Conservation (phyloP, 2,113 vertebrate species). For the Psettodes erumei region DNA sequence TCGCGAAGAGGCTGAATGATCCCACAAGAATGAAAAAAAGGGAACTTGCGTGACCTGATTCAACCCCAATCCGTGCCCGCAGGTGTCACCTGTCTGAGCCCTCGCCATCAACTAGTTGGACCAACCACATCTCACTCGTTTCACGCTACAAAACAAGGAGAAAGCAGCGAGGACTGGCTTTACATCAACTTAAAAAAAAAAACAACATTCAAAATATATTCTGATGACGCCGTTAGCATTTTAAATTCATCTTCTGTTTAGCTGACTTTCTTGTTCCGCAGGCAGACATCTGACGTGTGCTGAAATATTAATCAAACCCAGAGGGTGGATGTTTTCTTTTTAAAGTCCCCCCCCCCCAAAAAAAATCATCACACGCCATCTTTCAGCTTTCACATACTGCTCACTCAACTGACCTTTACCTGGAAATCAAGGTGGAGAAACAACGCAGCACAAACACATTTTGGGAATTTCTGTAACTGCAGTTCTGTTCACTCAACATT, state of each 20-base stretch:
- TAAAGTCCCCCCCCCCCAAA: background rate
- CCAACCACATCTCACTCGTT: constrained; percentile 25
- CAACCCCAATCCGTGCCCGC: constrained; percentile 25
- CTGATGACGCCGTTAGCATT: background rate
- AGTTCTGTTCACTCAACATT: no score
- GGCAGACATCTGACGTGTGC: constrained; percentile 19
- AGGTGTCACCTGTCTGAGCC: constrained; percentile 9
- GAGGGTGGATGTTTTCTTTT: constrained; percentile 11
- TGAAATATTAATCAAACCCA: constrained; percentile 21
- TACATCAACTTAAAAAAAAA: no score
- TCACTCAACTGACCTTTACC: background rate
- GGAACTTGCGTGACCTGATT: constrained; percentile 41
- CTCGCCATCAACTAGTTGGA: constrained; percentile 12
- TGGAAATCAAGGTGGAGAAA: background rate
- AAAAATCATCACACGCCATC: background rate
- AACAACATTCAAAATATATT: constrained; percentile 39
- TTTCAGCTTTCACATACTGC: background rate
- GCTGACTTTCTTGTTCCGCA: background rate
- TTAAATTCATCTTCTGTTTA: constrained; percentile 33
- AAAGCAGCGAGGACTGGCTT: background rate
- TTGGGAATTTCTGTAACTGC: background rate
- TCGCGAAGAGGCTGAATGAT: constrained; percentile 65
- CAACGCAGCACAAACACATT: background rate
- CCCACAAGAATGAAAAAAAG: constrained; percentile 47
- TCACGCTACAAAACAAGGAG: constrained; percentile 16